Evolutionary conservation across 2,888 invertebrate species (phyloP).

Genomic region (Orchestes rusci): DNA sequence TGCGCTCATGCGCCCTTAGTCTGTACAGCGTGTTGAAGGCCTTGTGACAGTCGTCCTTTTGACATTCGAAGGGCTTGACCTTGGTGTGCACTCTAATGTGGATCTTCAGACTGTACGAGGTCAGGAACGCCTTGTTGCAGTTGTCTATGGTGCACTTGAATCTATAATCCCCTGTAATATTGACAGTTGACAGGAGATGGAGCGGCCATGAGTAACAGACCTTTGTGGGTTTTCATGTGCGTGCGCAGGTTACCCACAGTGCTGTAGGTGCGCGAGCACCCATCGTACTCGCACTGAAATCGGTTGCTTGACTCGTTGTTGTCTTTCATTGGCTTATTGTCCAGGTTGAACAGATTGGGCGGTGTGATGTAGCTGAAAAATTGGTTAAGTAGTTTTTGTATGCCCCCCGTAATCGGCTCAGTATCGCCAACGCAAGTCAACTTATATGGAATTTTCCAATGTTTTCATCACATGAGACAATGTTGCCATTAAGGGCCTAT

Average conservation of each 20-base stretch:
- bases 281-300: slow-evolving; percentile 83
- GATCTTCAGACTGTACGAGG: slow-evolving; percentile 91
- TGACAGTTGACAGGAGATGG: too few relatives aligned
- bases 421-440: too few relatives aligned
- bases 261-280: slow-evolving; percentile 83
- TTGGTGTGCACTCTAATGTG: slow-evolving; percentile 92
- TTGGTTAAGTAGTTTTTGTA: background rate
- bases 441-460: too few relatives aligned
- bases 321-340: slow-evolving; percentile 45
- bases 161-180: slow-evolving; percentile 82
- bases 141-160: slow-evolving; percentile 83
- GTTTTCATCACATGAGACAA: too few relatives aligned
- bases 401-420: slow-evolving; percentile 4
- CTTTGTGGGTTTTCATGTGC: slow-evolving; percentile 94
- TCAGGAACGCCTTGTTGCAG: slow-evolving; percentile 90
- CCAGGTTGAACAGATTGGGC: too few relatives aligned
- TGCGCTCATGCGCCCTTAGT: slow-evolving; percentile 81
- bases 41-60: slow-evolving; percentile 75
- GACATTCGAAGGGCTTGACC: slow-evolving; percentile 85
- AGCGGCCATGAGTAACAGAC: slow-evolving; percentile 43
- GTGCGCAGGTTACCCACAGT: slow-evolving; percentile 91
- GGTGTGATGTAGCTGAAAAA: slow-evolving; percentile 48
- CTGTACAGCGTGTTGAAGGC: slow-evolving; percentile 93
- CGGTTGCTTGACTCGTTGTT: slow-evolving; percentile 61
- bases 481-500: too few relatives aligned